A percentile compares a stretch with the other conserved stretches of the same genome.
Conservation (phyloP, 2,797 vertebrate genomes). For the Melanotaenia maccullochi region DNA sequence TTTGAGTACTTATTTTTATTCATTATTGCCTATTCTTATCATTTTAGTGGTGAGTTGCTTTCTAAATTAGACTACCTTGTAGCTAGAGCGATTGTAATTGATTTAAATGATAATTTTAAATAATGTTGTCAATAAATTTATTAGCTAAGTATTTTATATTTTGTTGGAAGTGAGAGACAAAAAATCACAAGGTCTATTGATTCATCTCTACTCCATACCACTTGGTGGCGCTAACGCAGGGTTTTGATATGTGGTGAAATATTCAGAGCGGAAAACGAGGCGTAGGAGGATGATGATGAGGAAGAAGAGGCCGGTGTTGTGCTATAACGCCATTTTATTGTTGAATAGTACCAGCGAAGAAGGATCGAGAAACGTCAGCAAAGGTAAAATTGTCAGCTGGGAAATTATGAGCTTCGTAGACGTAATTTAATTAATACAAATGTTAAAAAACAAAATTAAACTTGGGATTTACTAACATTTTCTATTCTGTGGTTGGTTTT, state of each 20-base stretch:
- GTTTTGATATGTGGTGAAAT: neutral
- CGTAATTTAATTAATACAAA: accelerated
- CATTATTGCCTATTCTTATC: too few species aligned
- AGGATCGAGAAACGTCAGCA: slow-evolving; percentile 50
- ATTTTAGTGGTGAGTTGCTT: too few species aligned
- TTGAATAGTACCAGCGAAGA: slow-evolving; percentile 60
- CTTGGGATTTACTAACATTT: accelerated
- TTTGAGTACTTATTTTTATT: too few species aligned
- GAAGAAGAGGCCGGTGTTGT: slow-evolving; percentile 38
- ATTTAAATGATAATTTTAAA: too few species aligned
- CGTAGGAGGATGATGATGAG: slow-evolving; percentile 24
- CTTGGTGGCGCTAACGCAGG: neutral
- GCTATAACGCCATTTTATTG: slow-evolving; percentile 79
- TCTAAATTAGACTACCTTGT: too few species aligned
- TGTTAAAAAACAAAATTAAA: neutral
- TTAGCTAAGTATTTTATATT: neutral
- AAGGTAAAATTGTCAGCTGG: slow-evolving; percentile 49
- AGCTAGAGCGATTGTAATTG: too few species aligned
- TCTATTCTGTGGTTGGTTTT: neutral
- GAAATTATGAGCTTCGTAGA: accelerated
- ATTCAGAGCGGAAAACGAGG: neutral
- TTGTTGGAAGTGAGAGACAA: neutral
- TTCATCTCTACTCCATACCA: neutral
- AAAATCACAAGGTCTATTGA: neutral
- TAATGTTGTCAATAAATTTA: neutral